Percentiles rank a stretch among this genome's conserved stretches.
Evolutionary conservation across 2,888 invertebrate genomes (phyloP).

Genomic region (Matsumyia berberina): DNA sequence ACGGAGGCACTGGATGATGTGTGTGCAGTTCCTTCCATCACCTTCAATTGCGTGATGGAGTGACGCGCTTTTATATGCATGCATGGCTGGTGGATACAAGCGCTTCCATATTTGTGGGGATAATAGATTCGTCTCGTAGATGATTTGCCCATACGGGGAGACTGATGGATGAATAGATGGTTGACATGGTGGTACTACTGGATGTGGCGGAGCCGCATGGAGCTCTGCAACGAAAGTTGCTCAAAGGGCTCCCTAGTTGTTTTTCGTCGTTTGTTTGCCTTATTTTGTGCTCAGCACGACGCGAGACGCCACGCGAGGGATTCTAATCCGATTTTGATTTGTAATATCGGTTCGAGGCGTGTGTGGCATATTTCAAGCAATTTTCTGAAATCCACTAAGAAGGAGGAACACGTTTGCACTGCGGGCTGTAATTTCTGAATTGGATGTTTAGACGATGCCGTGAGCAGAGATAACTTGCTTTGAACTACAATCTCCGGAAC

Average conservation of each 20-base stretch:
- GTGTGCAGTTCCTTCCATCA: constrained; percentile 53
- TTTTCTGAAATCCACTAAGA: background rate
- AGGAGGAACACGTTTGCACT: background rate
- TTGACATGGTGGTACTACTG: constrained; percentile 41
- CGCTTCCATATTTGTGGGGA: constrained; percentile 32
- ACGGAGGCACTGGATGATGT: constrained; percentile 39
- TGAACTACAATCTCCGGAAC: too few species aligned
- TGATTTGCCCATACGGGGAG: constrained; percentile 41
- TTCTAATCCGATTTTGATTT: constrained; percentile 31
- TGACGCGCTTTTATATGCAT: constrained; percentile 39
- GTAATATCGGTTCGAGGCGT: constrained; percentile 17
- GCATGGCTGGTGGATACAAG: constrained; percentile 4
- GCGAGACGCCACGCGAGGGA: too few species aligned
- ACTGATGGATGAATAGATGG: constrained; percentile 39
- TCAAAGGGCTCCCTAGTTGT: constrained; percentile 6
- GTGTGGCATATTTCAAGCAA: background rate
- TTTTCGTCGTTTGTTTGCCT: constrained; percentile 23
- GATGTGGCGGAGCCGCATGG: constrained; percentile 9
- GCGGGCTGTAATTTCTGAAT: background rate
- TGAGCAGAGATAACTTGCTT: too few species aligned
- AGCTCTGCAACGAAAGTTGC: too few species aligned
- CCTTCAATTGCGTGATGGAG: constrained; percentile 53
- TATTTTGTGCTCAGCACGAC: background rate
- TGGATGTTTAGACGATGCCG: background rate
- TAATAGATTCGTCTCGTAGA: constrained; percentile 54